Evolutionary conservation across 2,797 vertebrate genomes (phyloP), one percentile per base, ranked within the genome.

Genomic region (Aldrovandia affinis): DNA sequence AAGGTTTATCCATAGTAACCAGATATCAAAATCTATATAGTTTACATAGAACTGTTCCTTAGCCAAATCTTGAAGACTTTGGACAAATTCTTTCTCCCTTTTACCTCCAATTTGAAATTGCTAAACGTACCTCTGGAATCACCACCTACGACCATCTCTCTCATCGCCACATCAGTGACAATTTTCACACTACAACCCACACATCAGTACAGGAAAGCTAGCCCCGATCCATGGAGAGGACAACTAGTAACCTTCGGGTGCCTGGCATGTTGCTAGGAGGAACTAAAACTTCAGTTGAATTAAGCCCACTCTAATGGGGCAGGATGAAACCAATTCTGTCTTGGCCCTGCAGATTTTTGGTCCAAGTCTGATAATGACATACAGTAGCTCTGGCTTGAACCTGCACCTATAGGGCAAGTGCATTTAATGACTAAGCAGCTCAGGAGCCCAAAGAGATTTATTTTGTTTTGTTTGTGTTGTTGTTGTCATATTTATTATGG

Each of bases 1-100:
- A 22, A 39, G 18, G 68, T 39, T 5, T 20, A 73, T 33, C 68
- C 68, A 7, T n/a, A 63, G 86, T 84, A 85, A 86, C 85, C 83
- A 81, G 75, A 88, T 47, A 25, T 22, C 20, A 44, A 25, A 36
- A 6, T 4, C 12, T 25, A 15, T 75, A 50, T 12, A 50, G 6
- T 50, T 8, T 73, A 14, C 36, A 20, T 73, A 39, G 39, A 18
- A 73, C 30, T 39, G 18, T 70, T 70, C 68, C 15, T 70, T 20
- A 70, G 5, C 65, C 30, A 20, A 22, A 39, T 33, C 30, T 33
- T 39, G 65, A 70, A 70, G 30, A 36, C 65, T 50, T 50, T 65
- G 28, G n/a, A n/a, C 7, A 8, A 28, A 28, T 65, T 30, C 33
- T 65, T 65, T 33, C 1, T 3, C 20, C 25, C 14, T 10, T 30